Percentiles rank a stretch among this genome's conserved stretches.
Conservation (phyloP, 2,888 invertebrate genomes). For the Agapostemon virescens region DNA sequence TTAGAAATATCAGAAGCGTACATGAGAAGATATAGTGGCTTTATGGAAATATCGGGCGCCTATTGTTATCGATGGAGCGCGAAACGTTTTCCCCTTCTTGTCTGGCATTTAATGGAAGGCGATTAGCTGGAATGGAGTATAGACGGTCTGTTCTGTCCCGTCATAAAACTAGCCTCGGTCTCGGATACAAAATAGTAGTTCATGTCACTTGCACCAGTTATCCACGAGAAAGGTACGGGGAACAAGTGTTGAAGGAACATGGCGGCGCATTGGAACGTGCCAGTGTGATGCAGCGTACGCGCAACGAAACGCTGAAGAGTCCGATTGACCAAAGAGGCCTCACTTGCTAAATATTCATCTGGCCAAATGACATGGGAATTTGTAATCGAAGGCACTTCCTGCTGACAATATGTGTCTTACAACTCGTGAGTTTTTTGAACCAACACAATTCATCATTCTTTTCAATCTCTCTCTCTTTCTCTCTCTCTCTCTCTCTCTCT, state of each 20-base stretch:
- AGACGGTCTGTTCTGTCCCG: conserved; percentile 4
- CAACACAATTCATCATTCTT: neutral
- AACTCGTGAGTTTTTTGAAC: conserved; percentile 78
- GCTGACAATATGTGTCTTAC: conserved; percentile 80
- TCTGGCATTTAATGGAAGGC: neutral
- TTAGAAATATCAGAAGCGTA: too few relatives aligned
- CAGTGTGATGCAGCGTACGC: conserved; percentile 63
- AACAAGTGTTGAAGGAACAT: conserved; percentile 69
- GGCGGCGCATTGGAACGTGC: conserved; percentile 68
- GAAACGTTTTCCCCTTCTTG: conserved; percentile 8
- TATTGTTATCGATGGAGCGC: neutral
- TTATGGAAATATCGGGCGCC: too few relatives aligned
- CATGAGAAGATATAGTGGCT: too few relatives aligned
- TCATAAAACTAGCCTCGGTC: conserved; percentile 38
- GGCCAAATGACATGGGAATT: conserved; percentile 79
- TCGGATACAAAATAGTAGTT: conserved; percentile 47
- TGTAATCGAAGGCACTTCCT: conserved; percentile 80
- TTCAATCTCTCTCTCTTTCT: neutral
- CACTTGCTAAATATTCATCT: conserved; percentile 39
- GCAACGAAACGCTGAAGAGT: conserved; percentile 24
- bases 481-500: too few relatives aligned
- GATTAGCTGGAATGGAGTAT: neutral
- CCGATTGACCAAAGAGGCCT: conserved; percentile 45
- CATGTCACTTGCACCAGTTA: conserved; percentile 53
- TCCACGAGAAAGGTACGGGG: conserved; percentile 57